Evolutionary conservation across 1,140 invertebrate species (phyloP).

Genomic region (Scaptodrosophila lebanonensis): DNA sequence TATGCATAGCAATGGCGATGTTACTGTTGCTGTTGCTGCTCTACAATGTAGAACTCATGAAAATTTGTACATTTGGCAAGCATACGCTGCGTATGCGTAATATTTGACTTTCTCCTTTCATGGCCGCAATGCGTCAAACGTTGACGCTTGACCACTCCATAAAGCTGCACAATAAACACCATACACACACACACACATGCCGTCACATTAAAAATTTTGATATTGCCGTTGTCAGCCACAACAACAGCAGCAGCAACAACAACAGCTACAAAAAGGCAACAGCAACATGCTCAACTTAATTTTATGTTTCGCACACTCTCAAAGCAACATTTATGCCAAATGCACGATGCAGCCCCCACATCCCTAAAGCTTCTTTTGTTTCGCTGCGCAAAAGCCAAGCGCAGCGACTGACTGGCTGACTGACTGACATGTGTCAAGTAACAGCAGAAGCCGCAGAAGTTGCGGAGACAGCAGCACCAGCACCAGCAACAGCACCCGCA

Average conservation of each 20-base stretch:
- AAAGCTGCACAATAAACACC: too few species aligned
- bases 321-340: conserved; percentile 36
- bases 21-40: too few species aligned
- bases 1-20: conserved; percentile 17
- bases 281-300: too few species aligned
- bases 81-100: conserved; percentile 52
- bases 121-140: conserved; percentile 32
- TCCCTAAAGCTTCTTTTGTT: not conserved
- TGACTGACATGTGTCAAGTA: conserved; percentile 70
- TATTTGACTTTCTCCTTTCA: conserved; percentile 16
- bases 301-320: conserved; percentile 27
- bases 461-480: conserved; percentile 20
- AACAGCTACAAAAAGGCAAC: not conserved
- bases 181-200: too few species aligned
- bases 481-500: conserved; percentile 29
- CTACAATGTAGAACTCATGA: too few species aligned
- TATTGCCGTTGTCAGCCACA: conserved; percentile 32
- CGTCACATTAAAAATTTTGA: conserved; percentile 51
- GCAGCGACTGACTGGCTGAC: conserved; percentile 33
- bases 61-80: not conserved
- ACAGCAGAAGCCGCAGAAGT: conserved; percentile 32
- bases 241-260: conserved; percentile 6
- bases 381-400: conserved; percentile 30
- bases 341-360: not conserved
- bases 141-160: conserved; percentile 27